A percentile compares a stretch with the other conserved stretches of the same genome.
Evolutionary conservation across 2,888 invertebrate genomes (phyloP).

Genomic region (Diogma glabrata): DNA sequence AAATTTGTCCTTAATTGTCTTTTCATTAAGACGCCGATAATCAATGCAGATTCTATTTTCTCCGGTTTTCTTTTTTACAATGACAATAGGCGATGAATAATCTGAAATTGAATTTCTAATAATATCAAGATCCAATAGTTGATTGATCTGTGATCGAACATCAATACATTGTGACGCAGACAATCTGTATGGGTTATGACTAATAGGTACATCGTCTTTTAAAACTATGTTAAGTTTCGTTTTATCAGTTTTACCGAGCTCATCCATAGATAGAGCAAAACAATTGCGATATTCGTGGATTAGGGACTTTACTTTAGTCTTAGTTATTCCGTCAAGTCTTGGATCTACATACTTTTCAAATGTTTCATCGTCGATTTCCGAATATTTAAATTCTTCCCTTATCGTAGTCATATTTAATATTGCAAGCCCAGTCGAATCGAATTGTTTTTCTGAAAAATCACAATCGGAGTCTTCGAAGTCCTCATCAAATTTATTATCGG

Average conservation of each 20-base stretch:
- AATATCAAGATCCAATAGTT: conserved; percentile 10
- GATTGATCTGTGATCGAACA: conserved; percentile 7
- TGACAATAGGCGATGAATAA: conserved; percentile 21
- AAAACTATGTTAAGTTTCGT: conserved; percentile 10
- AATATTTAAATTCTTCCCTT: too few species aligned
- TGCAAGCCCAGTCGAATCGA: too few species aligned
- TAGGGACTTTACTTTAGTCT: too few species aligned
- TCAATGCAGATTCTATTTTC: conserved; percentile 21
- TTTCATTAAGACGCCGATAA: conserved; percentile 24
- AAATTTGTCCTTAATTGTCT: conserved; percentile 26
- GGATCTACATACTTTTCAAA: too few species aligned
- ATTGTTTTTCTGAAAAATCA: too few species aligned
- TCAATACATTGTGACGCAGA: neutral
- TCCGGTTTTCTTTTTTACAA: conserved; percentile 22
- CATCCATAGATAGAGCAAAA: conserved; percentile 9
- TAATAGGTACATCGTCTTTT: conserved; percentile 5
- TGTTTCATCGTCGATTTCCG: too few species aligned
- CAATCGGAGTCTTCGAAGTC: too few species aligned
- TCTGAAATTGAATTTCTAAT: conserved; percentile 13
- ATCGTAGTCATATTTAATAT: too few species aligned
- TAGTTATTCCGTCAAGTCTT: too few species aligned
- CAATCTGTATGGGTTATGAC: conserved; percentile 8
- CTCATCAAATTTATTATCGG: too few species aligned
- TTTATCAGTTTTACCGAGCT: conserved; percentile 9
- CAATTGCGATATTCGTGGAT: neutral